phyloP scores from a whole-genome alignment of 2,888 invertebrate species.

The Rotaria sp. region DNA sequence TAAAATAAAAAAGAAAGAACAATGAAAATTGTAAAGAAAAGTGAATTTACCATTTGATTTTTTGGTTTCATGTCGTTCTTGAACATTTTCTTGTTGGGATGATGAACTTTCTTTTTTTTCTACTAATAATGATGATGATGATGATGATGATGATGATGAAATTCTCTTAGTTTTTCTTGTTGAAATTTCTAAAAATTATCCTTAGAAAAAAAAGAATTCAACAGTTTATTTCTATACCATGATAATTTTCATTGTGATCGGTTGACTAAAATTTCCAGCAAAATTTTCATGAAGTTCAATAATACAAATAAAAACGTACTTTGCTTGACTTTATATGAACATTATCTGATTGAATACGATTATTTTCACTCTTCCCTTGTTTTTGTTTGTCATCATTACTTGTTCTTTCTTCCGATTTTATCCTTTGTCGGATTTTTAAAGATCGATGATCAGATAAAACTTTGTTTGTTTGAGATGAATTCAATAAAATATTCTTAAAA shows the following conservation, averaged over 20 bases:
- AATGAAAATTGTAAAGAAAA: no score
- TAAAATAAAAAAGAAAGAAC: not conserved
- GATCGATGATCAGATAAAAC: not conserved
- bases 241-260: not conserved
- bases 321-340: not conserved
- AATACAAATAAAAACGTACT: not conserved
- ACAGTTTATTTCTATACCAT: not conserved
- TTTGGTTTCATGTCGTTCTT: no score
- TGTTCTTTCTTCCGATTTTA: not conserved
- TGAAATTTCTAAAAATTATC: not conserved
- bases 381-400: not conserved
- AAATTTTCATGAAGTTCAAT: not conserved
- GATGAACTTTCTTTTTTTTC: not conserved
- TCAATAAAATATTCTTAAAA: not conserved
- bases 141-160: not conserved
- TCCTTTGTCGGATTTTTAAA: not conserved
- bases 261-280: not conserved
- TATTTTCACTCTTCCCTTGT: not conserved
- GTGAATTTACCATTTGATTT: no score
- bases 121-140: no score
- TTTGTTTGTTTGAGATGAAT: not conserved
- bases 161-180: not conserved
- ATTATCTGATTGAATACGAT: not conserved
- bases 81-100: not conserved
- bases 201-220: not conserved